Evolutionary conservation across 2,113 vertebrate genomes (phyloP), one percentile per base, ranked within the genome.

Genomic region (Atlantisia rogersi): DNA sequence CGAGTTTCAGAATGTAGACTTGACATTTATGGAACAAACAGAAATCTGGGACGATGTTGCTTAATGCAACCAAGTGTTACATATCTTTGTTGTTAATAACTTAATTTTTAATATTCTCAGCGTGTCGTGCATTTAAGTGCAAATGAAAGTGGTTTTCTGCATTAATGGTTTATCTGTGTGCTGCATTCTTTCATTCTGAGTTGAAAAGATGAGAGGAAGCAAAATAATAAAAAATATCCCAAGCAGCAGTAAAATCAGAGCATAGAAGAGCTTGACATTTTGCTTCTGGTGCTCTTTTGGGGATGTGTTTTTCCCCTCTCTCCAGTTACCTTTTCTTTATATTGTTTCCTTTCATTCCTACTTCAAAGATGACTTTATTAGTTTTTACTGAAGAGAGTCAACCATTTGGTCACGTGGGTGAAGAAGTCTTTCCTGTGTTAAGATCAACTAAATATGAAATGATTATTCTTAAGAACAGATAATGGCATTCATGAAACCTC

Each of bases 1-100:
- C 1, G n/a, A 73, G 55, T 94, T 97, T 97, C 70, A 91, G 81
- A 91, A 86, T 73, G 90, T 78, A 92, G 91, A 48, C 37, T 95
- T 97, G 94, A 93, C 95, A 95, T 98, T 98, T 97, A 91, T 78
- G 65, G 29, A 84, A 86, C 77, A 94, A 95, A 75, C 88, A 90
- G 82, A 90, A 96, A 67, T 96, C 93, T 86, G 70, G 62, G 89
- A 94, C 29, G 2, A 77, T 92, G 75, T 88, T 97, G 83, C 82
- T 88, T 88, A 77, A 79, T 73, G 83, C 76, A 96, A 56, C 94
- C 92, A 94, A 93, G 90, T 95, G 95, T 95, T 95, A 87, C 67
- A 39, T 95, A 29, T 88, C 86, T 96, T 69, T 92, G 63, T 95
- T 95, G 91, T 91, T 95, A 92, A 95, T 96, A 88, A 96, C 90